Evolutionary conservation across 2,797 vertebrate species (phyloP).

Genomic region (Dallia pectoralis): DNA sequence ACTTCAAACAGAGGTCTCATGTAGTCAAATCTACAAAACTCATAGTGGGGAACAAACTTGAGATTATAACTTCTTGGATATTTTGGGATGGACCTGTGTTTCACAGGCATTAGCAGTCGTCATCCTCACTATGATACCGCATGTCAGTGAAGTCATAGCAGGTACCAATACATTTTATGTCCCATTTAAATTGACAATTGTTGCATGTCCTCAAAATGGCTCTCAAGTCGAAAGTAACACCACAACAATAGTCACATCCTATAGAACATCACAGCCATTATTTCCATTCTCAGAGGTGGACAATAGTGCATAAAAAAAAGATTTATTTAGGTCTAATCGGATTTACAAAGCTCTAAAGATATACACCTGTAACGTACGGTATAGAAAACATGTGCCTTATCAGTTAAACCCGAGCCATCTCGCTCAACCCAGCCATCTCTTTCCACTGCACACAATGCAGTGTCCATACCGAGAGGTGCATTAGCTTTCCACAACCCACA

Average conservation of each 20-base stretch:
- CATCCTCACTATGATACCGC: background rate
- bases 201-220: slow-evolving; percentile 5
- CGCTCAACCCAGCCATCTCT: background rate
- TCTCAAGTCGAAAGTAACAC: slow-evolving; percentile 5
- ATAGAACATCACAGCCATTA: slow-evolving; percentile 32
- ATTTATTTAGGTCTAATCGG: too few species aligned
- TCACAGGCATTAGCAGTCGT: background rate
- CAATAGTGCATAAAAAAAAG: slow-evolving; percentile 20
- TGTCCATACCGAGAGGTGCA: slow-evolving; percentile 39
- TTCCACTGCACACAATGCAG: background rate
- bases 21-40: background rate
- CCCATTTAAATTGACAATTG: slow-evolving; percentile 20
- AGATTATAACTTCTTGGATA: background rate
- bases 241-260: slow-evolving; percentile 16
- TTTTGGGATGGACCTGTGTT: background rate
- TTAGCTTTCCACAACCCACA: slow-evolving; percentile 22
- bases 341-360: slow-evolving; percentile 27
- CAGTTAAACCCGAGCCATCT: background rate
- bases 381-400: slow-evolving; percentile 14
- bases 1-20: background rate
- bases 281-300: slow-evolving; percentile 19
- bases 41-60: background rate
- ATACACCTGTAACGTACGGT: slow-evolving; percentile 17
- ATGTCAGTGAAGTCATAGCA: background rate
- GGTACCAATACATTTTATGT: slow-evolving; percentile 5